Conservation (phyloP, 2,113 vertebrate genomes). For the Gobiocypris rarus region DNA sequence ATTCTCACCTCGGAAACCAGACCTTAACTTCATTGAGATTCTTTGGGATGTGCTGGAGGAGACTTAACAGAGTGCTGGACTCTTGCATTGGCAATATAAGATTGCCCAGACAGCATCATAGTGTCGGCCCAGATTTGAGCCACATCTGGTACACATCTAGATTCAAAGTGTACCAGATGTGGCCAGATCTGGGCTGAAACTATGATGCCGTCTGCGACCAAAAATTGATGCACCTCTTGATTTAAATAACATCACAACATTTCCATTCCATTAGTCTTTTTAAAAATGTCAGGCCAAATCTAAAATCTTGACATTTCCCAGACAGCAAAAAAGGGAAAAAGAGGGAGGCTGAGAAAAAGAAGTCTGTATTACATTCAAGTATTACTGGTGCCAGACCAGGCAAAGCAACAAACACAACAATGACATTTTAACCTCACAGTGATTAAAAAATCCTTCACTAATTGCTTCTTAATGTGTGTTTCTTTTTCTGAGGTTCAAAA, state of each 20-base stretch:
- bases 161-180: too few species aligned
- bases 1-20: too few species aligned
- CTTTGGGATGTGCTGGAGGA: too few species aligned
- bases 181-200: too few species aligned
- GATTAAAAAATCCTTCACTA: conserved; percentile 9
- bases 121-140: too few species aligned
- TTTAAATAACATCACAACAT: neutral
- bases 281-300: neutral
- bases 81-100: too few species aligned
- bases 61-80: too few species aligned
- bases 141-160: too few species aligned
- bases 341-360: conserved; percentile 30
- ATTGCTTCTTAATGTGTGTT: conserved; percentile 12
- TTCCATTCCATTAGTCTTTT: conserved; percentile 16
- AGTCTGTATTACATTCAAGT: conserved; percentile 68
- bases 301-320: neutral
- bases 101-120: too few species aligned
- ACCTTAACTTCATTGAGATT: too few species aligned
- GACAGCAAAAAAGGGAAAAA: conserved; percentile 12
- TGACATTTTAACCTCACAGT: conserved; percentile 56
- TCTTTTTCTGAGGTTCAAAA: conserved; percentile 8
- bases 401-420: conserved; percentile 49
- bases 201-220: too few species aligned
- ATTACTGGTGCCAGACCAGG: conserved; percentile 67
- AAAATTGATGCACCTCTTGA: too few species aligned